These are phyloP conservation scores for Neomicropteryx cornuta DNA, from an alignment of 1,140 invertebrate species.

Conservation along the genomic window DNA sequence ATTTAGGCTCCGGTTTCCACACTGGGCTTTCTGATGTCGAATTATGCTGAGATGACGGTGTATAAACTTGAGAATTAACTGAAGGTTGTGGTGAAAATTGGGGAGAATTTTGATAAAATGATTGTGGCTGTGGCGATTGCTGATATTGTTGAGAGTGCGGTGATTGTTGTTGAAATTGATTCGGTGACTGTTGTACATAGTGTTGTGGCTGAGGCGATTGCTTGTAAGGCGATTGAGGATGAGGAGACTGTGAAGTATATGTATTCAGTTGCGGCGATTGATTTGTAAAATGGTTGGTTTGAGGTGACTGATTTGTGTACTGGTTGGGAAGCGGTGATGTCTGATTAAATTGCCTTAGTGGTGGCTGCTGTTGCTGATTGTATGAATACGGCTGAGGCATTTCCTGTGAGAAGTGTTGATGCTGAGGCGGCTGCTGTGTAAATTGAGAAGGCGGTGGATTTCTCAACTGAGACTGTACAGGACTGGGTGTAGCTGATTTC, in stretches of 20 bases:
- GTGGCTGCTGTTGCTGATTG: too few species aligned
- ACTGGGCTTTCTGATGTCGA: conserved; percentile 32
- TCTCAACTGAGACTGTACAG: conserved; percentile 30
- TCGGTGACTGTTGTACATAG: conserved; percentile 3
- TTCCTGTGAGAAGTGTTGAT: too few species aligned
- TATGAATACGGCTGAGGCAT: too few species aligned
- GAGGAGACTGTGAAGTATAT: not conserved
- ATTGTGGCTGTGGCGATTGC: too few species aligned
- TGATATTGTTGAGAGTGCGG: too few species aligned
- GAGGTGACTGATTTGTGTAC: too few species aligned
- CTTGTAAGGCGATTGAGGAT: not conserved
- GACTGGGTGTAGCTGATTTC: conserved; percentile 26
- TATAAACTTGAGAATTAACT: too few species aligned
- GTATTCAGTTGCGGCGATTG: conserved; percentile 5
- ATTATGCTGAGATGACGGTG: conserved; percentile 22
- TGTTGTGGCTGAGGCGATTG: conserved; percentile 1
- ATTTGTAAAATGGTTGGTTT: too few species aligned
- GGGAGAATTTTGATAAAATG: too few species aligned
- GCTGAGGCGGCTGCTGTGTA: conserved; percentile 26
- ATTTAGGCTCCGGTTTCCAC: conserved; percentile 35
- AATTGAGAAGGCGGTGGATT: conserved; percentile 21
- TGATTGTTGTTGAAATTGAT: not conserved
- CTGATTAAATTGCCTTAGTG: too few species aligned
- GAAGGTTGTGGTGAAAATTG: too few species aligned
- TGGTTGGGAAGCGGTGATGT: too few species aligned